phyloP scores from a whole-genome alignment of 2,888 invertebrate genomes.

The Drosophila kanekoi region DNA sequence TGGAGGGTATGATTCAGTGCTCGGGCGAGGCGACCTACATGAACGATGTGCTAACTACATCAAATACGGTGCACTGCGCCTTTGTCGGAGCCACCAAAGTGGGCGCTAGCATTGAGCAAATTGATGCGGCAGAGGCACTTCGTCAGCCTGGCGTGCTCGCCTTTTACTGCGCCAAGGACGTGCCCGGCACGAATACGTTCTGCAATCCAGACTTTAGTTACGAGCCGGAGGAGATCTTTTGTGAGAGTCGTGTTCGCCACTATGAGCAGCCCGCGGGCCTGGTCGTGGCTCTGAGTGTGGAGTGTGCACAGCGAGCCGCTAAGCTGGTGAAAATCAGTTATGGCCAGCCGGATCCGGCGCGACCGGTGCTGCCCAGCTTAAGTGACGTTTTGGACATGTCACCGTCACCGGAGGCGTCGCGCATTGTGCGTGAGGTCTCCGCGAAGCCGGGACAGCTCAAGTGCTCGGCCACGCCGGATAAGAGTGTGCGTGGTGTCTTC shows the following conservation, averaged over 20 bases:
- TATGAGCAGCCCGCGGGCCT: constrained; percentile 91
- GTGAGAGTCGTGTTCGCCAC: constrained; percentile 84
- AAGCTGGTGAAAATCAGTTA: constrained; percentile 86
- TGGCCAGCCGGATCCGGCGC: constrained; percentile 57
- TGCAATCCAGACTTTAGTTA: constrained; percentile 86
- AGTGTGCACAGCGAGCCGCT: constrained; percentile 87
- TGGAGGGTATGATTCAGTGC: constrained; percentile 89
- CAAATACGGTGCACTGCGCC: constrained; percentile 87
- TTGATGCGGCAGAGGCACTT: constrained; percentile 87
- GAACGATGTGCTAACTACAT: constrained; percentile 89
- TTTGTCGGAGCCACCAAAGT: constrained; percentile 88
- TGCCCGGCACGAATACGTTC: constrained; percentile 85
- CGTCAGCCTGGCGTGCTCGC: constrained; percentile 87
- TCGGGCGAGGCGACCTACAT: constrained; percentile 92
- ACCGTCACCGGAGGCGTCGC: constrained; percentile 53
- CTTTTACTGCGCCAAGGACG: constrained; percentile 87
- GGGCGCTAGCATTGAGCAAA: constrained; percentile 85
- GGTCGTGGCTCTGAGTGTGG: constrained; percentile 88
- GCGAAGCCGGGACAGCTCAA: constrained; percentile 47
- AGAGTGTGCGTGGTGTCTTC: constrained; percentile 85
- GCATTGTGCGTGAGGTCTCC: constrained; percentile 61
- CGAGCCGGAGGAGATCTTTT: constrained; percentile 84
- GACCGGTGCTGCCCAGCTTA: constrained; percentile 77
- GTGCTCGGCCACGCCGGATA: constrained; percentile 42
- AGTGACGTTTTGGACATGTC: constrained; percentile 85